Conservation (phyloP, 2,113 vertebrate species). For the Clarias magur region DNA sequence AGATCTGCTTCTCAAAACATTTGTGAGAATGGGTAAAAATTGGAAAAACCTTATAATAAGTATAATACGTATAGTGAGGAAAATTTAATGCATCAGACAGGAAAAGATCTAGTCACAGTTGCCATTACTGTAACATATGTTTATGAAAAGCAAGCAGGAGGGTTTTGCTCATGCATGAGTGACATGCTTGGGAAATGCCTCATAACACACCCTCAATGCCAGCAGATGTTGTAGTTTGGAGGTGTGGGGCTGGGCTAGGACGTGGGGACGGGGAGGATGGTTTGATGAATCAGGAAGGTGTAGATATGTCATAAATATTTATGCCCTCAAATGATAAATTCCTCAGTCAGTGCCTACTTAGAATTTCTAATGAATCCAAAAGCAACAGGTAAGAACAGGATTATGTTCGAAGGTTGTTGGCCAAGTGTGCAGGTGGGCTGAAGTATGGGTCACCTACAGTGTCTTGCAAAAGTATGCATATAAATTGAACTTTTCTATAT, state of each 20-base stretch:
- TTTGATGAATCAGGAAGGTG: not conserved
- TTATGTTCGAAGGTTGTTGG: no score
- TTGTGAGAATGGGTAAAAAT: not conserved
- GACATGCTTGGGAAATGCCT: conserved; percentile 31
- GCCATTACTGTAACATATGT: conserved; percentile 19
- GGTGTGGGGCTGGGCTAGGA: conserved; percentile 15
- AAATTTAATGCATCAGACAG: not conserved
- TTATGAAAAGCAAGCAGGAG: conserved; percentile 16
- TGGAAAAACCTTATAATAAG: not conserved
- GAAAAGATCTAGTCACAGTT: not conserved
- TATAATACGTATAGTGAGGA: not conserved
- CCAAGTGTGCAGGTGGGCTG: no score
- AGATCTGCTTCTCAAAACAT: not conserved
- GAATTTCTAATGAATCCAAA: no score
- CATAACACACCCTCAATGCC: conserved; percentile 11
- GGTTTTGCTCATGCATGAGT: conserved; percentile 36
- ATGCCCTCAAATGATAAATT: no score
- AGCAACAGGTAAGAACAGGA: no score
- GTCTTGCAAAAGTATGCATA: no score
- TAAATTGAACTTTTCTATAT: no score
- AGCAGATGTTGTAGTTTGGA: conserved; percentile 41
- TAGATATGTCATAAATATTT: not conserved
- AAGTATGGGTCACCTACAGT: no score
- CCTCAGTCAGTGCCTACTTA: no score
- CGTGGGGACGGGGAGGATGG: no score